These are phyloP conservation scores for Oceanites oceanicus DNA, from an alignment of 2,113 vertebrate genomes.

Conservation along the genomic window DNA sequence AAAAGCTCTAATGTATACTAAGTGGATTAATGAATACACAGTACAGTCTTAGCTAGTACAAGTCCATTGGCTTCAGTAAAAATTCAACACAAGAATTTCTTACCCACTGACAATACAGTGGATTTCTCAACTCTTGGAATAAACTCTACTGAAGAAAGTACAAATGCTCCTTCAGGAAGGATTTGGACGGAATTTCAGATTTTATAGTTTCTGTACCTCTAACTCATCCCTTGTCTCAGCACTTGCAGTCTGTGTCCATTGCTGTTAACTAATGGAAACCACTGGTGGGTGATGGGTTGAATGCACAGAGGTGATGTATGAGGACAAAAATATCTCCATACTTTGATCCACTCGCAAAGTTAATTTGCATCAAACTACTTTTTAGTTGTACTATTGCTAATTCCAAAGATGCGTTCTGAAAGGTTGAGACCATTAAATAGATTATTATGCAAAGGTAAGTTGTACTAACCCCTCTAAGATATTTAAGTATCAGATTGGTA, in stretches of 20 bases:
- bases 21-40: neutral
- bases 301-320: neutral
- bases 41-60: neutral
- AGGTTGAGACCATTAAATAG: neutral
- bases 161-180: neutral
- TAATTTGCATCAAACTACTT: neutral
- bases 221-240: neutral
- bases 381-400: neutral
- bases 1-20: neutral
- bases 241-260: neutral
- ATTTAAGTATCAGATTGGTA: neutral
- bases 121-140: neutral
- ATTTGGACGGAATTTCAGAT: neutral
- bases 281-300: neutral
- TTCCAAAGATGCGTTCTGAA: neutral
- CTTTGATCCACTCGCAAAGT: neutral
- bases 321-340: neutral
- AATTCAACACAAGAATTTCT: neutral
- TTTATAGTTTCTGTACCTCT: neutral
- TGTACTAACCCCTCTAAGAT: neutral
- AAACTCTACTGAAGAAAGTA: neutral
- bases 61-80: neutral
- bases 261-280: neutral
- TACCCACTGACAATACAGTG: neutral
- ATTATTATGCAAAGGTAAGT: neutral